These are phyloP conservation scores for Cavia porcellus DNA, from an alignment of 2,113 vertebrate genomes.

Conservation along the genomic window DNA sequence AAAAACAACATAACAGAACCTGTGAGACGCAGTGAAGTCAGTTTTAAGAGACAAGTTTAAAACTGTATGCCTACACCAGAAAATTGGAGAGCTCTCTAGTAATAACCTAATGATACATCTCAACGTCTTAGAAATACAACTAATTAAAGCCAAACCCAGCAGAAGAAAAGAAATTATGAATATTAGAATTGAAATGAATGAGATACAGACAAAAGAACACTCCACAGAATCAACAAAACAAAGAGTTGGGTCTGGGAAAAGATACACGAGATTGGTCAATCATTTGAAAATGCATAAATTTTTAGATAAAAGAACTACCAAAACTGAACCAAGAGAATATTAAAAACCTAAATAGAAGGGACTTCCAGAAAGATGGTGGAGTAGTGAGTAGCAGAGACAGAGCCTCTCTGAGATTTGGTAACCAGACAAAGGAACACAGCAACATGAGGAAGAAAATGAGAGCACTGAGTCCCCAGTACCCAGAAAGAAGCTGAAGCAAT, in stretches of 20 bases:
- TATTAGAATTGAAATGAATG: neutral
- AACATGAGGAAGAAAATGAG: neutral
- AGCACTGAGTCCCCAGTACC: neutral
- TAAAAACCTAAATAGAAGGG: neutral
- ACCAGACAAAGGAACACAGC: neutral
- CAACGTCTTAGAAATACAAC: neutral
- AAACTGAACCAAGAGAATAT: neutral
- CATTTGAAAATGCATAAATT: neutral
- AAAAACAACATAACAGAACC: neutral
- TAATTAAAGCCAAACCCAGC: neutral
- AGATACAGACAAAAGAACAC: neutral
- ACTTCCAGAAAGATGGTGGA: neutral
- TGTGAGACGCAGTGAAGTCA: neutral
- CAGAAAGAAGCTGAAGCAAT: neutral
- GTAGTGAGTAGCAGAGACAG: neutral
- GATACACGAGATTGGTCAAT: neutral
- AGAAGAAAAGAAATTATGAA: neutral
- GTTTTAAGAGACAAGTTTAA: neutral
- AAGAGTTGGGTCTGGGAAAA: neutral
- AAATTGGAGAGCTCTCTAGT: neutral
- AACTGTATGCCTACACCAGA: neutral
- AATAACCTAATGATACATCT: neutral
- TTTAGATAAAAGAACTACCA: neutral
- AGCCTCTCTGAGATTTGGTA: neutral
- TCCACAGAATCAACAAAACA: neutral